Conservation (phyloP, 1,140 invertebrate genomes). For the Drosophila equinoxialis region DNA sequence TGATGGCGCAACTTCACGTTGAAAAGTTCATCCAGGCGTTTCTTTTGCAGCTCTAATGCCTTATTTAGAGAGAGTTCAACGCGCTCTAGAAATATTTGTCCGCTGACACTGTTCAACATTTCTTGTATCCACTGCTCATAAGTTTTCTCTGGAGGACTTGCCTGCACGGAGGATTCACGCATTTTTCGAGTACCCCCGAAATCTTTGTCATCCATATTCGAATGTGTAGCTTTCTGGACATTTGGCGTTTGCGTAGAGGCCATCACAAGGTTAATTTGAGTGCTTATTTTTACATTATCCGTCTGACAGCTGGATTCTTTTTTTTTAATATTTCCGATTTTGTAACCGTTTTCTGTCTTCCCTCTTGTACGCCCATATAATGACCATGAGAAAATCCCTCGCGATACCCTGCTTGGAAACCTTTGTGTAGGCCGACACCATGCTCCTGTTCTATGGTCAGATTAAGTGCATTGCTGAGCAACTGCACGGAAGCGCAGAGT, state of each 20-base stretch:
- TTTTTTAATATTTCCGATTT: slow-evolving; percentile 9
- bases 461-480: slow-evolving; percentile 59
- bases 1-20: slow-evolving; percentile 67
- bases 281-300: neutral
- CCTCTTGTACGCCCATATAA: slow-evolving; percentile 65
- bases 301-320: neutral
- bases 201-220: neutral
- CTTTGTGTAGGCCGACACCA: slow-evolving; percentile 51
- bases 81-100: slow-evolving; percentile 66
- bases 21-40: slow-evolving; percentile 52
- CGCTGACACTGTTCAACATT: slow-evolving; percentile 68
- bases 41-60: slow-evolving; percentile 64
- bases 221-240: neutral
- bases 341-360: neutral
- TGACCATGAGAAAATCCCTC: slow-evolving; percentile 65
- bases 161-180: neutral
- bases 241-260: neutral
- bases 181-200: neutral
- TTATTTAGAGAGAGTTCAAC: slow-evolving; percentile 73
- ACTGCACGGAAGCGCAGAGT: slow-evolving; percentile 40
- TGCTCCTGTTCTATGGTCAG: slow-evolving; percentile 70
- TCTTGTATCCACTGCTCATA: slow-evolving; percentile 75
- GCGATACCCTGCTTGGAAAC: slow-evolving; percentile 56
- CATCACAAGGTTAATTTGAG: neutral
- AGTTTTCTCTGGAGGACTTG: slow-evolving; percentile 17